Evolutionary conservation across 2,113 vertebrate species (phyloP), one percentile per base, ranked within the genome.

Genomic region (Panthera tigris): DNA sequence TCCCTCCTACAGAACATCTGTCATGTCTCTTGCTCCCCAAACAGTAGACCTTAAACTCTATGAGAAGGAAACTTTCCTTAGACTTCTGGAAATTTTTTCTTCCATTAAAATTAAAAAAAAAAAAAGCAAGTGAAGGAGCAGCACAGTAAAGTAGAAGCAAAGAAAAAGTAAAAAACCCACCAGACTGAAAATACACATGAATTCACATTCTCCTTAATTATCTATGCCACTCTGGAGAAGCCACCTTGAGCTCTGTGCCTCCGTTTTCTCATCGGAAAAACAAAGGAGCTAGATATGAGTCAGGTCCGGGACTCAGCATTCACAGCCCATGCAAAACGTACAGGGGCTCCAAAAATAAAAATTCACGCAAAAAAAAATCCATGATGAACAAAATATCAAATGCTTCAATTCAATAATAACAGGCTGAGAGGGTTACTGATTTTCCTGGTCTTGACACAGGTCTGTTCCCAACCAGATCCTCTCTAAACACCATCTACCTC

Each of bases 1-100:
- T 13, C 25, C 57, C 16, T 25, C 19, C 33, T 3, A 1, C 0
- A 8, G 25, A 63, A 55, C 23, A 23, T 36, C 65, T 82, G 63
- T 57, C 29, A 18, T 33, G 74, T 92, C n/a, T 29, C 80, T 52
- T 41, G 33, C 65, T n/a, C 25, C 27, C 69, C 33, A 13, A 3
- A 5, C 68, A 52, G 41, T 0, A 68, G 69, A 16, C 39, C 96
- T 94, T 66, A 41, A 87, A 73, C 48, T 52, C 50, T 71, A 78
- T 82, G 55, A 90, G 65, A 82, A 89, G 57, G 50, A 88, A 79
- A 96, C 61, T 84, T 89, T 63, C 90, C 48, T 50, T 25, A 85
- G 69, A 85, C 27, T 79, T 86, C 50, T 25, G 65, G 50, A 83
- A 91, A 52, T 57, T 61, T 66, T 90, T 65, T 57, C 68, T 87